phyloP scores from a whole-genome alignment of 53 echinoderm and acorn worm species.

The Zoroaster sp. region DNA sequence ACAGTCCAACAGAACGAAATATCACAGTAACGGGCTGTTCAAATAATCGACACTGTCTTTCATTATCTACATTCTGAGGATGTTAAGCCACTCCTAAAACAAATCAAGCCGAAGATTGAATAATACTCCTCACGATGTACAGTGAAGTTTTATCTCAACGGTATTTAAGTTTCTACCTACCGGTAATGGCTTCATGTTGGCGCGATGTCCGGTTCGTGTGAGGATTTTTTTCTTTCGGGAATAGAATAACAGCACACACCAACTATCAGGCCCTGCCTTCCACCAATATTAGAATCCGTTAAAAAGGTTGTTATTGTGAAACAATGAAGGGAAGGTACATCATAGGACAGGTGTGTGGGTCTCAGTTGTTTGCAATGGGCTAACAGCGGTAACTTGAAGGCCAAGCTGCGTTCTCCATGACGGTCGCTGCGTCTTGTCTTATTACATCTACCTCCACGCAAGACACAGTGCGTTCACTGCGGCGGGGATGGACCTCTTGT shows the following conservation, averaged over 20 bases:
- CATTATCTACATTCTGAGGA: not conserved
- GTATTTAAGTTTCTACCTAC: conserved; percentile 25
- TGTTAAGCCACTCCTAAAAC: not conserved
- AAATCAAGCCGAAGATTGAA: not conserved
- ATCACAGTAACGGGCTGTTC: not conserved
- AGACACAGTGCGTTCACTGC: not conserved
- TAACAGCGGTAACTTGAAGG: conserved; percentile 22
- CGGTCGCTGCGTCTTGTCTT: not conserved
- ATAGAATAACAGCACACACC: not conserved
- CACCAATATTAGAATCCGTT: not conserved
- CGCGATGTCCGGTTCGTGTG: not conserved
- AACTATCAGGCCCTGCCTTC: not conserved
- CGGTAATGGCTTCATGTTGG: conserved; percentile 8
- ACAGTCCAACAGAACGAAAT: not conserved
- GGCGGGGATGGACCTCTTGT: not conserved
- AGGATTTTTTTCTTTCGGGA: not conserved
- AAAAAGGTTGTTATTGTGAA: conserved; percentile 13
- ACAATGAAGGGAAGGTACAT: conserved; percentile 46
- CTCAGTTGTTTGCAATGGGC: not conserved
- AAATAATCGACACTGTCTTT: not conserved
- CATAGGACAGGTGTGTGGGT: not conserved
- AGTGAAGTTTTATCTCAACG: not conserved
- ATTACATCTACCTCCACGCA: not conserved
- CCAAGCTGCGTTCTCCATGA: not conserved
- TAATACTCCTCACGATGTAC: not conserved